These are phyloP conservation scores for Bos taurus DNA, from an alignment of 2,113 vertebrate species.

Conservation along the genomic window DNA sequence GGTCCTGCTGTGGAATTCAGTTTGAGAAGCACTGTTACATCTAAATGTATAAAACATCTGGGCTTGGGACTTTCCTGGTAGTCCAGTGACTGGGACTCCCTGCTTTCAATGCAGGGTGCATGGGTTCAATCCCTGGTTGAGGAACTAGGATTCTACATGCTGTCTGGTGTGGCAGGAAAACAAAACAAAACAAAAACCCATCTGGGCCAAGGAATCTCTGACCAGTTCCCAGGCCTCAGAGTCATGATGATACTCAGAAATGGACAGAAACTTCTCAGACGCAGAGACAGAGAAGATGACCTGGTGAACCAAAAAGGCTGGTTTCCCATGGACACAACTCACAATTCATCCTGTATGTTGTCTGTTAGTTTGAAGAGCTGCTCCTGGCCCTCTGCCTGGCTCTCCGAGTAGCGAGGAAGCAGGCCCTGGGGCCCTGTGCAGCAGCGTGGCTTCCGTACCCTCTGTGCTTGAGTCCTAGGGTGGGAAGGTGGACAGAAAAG, in stretches of 20 bases:
- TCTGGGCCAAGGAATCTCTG: background rate
- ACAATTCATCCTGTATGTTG: constrained; percentile 96
- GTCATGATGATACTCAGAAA: background rate
- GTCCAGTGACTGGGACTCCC: background rate
- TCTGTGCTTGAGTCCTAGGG: constrained; percentile 86
- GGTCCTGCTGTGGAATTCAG: background rate
- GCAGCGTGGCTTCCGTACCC: constrained; percentile 92
- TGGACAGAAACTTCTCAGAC: background rate
- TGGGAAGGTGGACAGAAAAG: background rate
- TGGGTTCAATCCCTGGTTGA: background rate
- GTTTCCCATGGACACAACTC: constrained; percentile 77
- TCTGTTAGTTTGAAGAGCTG: constrained; percentile 95
- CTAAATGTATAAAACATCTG: background rate
- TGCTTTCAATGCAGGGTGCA: background rate
- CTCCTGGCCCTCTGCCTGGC: constrained; percentile 95
- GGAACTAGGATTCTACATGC: background rate
- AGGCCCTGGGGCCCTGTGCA: constrained; percentile 94
- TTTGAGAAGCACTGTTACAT: background rate
- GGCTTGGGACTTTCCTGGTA: background rate
- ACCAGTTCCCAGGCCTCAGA: background rate
- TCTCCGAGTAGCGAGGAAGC: constrained; percentile 88
- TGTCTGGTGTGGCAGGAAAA: background rate
- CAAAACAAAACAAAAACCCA: background rate
- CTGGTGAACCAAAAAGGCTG: background rate
- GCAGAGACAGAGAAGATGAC: background rate